phyloP scores from a whole-genome alignment of 1,140 invertebrate genomes.

The Tetramorium parvispinum region DNA sequence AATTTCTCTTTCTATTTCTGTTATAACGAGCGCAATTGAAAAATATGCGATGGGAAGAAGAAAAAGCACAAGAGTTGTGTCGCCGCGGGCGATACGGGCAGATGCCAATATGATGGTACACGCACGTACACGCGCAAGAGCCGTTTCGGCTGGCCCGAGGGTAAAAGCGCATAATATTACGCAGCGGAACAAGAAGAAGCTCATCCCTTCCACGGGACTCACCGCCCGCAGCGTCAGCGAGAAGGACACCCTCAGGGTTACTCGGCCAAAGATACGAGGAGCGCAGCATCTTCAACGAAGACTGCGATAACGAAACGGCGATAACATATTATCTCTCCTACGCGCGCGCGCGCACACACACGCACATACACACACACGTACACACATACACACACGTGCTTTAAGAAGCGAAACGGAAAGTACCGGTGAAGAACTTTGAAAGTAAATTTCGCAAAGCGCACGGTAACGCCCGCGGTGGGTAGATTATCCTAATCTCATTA shows the following conservation, averaged over 20 bases:
- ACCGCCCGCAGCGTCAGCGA: not conserved
- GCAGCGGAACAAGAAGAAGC: constrained; percentile 69
- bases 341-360: not conserved
- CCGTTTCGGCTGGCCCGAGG: constrained; percentile 79
- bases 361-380: not conserved
- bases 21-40: constrained; percentile 52
- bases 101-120: constrained; percentile 58
- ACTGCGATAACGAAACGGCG: constrained; percentile 53
- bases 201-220: not conserved
- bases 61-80: constrained; percentile 56
- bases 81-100: constrained; percentile 61
- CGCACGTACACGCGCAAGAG: constrained; percentile 61
- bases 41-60: constrained; percentile 48
- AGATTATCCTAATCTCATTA: constrained; percentile 62
- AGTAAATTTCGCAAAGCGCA: constrained; percentile 70
- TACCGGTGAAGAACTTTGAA: constrained; percentile 65
- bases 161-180: constrained; percentile 77
- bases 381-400: not conserved
- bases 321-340: constrained; percentile 43
- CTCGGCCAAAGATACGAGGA: constrained; percentile 42
- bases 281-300: constrained; percentile 28
- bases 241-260: constrained; percentile 42
- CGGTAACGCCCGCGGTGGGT: constrained; percentile 37
- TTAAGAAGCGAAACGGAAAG: constrained; percentile 53
- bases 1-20: constrained; percentile 41